Conservation (phyloP, 2,113 vertebrate genomes). For the Lota lota region DNA sequence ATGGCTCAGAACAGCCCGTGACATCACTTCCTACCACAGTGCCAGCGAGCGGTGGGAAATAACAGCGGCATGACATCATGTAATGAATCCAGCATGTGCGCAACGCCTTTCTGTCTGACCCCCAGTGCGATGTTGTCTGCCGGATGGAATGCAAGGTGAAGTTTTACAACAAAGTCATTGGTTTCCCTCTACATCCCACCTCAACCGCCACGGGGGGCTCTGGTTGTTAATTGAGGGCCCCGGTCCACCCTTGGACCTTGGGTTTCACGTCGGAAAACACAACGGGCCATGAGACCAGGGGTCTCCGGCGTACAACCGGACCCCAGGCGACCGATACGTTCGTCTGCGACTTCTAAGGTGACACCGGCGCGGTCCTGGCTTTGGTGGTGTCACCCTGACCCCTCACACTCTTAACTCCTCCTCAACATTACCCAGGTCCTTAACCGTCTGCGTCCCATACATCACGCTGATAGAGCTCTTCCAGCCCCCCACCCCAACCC, state of each 20-base stretch:
- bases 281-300: constrained; percentile 12
- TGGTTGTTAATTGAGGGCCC: constrained; percentile 12
- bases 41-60: constrained; percentile 58
- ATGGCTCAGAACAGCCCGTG: constrained; percentile 42
- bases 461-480: constrained; percentile 43
- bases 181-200: constrained; percentile 7
- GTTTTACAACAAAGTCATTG: constrained; percentile 16
- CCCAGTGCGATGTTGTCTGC: constrained; percentile 18
- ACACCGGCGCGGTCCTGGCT: constrained; percentile 37
- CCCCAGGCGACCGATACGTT: constrained; percentile 27
- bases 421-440: constrained; percentile 46
- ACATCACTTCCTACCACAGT: constrained; percentile 66
- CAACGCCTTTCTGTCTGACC: constrained; percentile 27
- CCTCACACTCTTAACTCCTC: constrained; percentile 5
- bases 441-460: constrained; percentile 42
- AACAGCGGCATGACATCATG: constrained; percentile 63
- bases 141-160: constrained; percentile 15
- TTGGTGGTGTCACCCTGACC: constrained; percentile 52
- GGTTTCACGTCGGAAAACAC: constrained; percentile 29
- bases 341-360: constrained; percentile 35
- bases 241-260: constrained; percentile 11
- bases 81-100: constrained; percentile 67
- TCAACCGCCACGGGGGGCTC: constrained; percentile 4
- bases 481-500: constrained; percentile 21
- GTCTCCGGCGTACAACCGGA: constrained; percentile 11